A percentile compares a stretch with the other conserved stretches of the same genome.
Evolutionary conservation across 2,113 vertebrate species (phyloP).

Genomic region (Mixornis gularis): DNA sequence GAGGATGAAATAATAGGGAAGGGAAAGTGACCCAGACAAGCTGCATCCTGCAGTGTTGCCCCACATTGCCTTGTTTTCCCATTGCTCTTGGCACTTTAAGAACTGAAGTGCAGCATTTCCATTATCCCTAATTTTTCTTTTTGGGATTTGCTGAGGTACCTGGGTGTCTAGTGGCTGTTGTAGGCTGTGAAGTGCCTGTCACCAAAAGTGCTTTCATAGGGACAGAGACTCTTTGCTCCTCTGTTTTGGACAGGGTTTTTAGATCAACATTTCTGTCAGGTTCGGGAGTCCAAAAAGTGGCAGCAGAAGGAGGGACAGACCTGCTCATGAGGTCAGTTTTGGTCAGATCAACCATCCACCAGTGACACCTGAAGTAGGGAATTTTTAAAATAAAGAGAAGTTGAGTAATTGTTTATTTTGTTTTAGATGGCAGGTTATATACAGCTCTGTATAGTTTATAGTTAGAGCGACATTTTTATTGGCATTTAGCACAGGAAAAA

Average conservation of each 20-base stretch:
- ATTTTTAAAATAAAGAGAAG: no score
- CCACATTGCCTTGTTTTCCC: neutral
- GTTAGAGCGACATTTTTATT: no score
- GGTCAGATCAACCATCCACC: neutral
- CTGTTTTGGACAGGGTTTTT: neutral
- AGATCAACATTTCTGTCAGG: neutral
- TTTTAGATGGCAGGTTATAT: no score
- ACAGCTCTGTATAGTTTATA: no score
- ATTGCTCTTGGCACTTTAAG: neutral
- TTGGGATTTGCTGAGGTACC: neutral
- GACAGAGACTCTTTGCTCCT: neutral
- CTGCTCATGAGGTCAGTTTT: neutral
- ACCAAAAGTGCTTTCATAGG: neutral
- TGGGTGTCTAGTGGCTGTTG: neutral
- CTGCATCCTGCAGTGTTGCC: neutral
- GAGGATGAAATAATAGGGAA: neutral
- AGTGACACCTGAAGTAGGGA: no score
- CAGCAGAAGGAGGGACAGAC: fast-evolving
- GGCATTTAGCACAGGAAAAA: no score
- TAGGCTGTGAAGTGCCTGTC: neutral
- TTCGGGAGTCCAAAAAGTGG: neutral
- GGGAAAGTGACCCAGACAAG: neutral
- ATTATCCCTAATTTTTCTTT: neutral
- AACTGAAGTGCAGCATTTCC: neutral
- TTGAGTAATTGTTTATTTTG: no score